Conservation (phyloP, 2,113 vertebrate species). For the Corynorhinus townsendii region DNA sequence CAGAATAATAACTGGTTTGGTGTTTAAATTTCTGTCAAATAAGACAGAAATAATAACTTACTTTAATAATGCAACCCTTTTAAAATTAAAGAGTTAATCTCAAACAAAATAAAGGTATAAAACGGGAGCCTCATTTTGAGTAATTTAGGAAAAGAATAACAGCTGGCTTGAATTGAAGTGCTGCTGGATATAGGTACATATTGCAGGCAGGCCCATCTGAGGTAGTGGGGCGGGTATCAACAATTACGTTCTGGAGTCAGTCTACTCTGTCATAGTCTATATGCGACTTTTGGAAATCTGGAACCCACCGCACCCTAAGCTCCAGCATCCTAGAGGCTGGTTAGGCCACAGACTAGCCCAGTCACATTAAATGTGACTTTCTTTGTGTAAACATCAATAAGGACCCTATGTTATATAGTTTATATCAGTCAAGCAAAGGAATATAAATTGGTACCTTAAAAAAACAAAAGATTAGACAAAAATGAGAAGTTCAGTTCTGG, state of each 20-base stretch:
- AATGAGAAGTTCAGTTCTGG: not conserved
- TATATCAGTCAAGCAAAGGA: not conserved
- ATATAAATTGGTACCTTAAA: not conserved
- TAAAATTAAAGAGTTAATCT: not conserved
- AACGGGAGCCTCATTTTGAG: not conserved
- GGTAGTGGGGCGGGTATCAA: not conserved
- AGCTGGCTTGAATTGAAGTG: not conserved
- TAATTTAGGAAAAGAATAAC: not conserved
- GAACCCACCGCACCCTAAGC: too few relatives aligned
- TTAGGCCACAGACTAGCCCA: too few relatives aligned
- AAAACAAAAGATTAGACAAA: slow-evolving; percentile 8
- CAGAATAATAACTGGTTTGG: not conserved
- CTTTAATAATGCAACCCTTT: not conserved
- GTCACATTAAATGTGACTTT: not conserved
- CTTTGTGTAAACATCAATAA: not conserved
- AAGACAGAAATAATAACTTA: not conserved
- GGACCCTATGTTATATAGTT: not conserved
- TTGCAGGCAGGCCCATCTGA: not conserved
- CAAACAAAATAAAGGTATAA: slow-evolving; percentile 18
- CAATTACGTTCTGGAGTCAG: not conserved
- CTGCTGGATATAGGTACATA: not conserved
- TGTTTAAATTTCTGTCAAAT: not conserved
- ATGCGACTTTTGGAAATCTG: too few relatives aligned
- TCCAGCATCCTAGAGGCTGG: too few relatives aligned
- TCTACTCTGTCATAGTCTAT: not conserved